Percentiles rank a stretch among this genome's conserved stretches.
These are phyloP conservation scores for Pandemis heparana DNA, from an alignment of 2,888 invertebrate species.

Conservation along the genomic window DNA sequence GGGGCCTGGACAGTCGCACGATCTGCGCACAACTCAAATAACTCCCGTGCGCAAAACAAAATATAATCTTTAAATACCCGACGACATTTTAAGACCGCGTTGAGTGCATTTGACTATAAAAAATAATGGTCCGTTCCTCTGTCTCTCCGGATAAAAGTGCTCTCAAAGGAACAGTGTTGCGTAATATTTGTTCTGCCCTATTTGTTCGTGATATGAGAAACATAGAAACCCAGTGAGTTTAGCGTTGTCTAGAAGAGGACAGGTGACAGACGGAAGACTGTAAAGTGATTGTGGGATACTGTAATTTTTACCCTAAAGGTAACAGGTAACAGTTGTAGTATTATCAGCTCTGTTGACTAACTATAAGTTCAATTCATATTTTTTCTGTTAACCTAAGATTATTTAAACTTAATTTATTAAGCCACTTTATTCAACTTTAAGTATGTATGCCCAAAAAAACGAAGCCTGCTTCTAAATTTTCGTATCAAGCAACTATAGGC, in stretches of 20 bases:
- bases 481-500: too few relatives aligned
- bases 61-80: conserved; percentile 28
- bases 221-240: conserved; percentile 31
- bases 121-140: conserved; percentile 61
- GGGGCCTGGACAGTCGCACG: conserved; percentile 76
- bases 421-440: too few relatives aligned
- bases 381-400: too few relatives aligned
- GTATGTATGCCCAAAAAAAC: too few relatives aligned
- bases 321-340: neutral
- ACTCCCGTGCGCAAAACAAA: conserved; percentile 37
- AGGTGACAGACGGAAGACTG: conserved; percentile 11
- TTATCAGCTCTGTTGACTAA: neutral
- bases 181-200: conserved; percentile 46
- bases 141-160: conserved; percentile 51
- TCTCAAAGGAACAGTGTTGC: conserved; percentile 54
- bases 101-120: conserved; percentile 65
- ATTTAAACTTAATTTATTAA: too few relatives aligned
- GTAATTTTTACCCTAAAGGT: conserved; percentile 18
- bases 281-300: conserved; percentile 13
- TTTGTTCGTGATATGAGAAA: conserved; percentile 40
- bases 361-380: too few relatives aligned
- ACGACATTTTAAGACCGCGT: conserved; percentile 33
- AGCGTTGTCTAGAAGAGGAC: conserved; percentile 20
- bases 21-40: conserved; percentile 69
- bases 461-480: too few relatives aligned